Conservation (phyloP, 1,140 invertebrate species). For the Drosophila pruinosa region DNA sequence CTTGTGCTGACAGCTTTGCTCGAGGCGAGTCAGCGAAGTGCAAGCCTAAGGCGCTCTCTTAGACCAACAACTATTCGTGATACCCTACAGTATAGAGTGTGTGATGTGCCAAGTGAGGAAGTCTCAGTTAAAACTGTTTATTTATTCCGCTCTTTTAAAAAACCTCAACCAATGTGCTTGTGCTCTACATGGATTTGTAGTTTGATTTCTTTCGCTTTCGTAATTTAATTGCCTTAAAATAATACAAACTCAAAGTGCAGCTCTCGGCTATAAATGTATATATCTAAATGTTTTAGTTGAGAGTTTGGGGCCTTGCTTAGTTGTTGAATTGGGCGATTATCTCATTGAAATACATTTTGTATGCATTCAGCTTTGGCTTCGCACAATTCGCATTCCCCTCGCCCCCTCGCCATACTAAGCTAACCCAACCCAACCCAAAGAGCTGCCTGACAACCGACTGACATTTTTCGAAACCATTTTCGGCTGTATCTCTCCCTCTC, state of each 20-base stretch:
- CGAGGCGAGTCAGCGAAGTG: no score
- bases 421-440: background rate
- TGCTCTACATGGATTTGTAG: no score
- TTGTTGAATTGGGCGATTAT: constrained; percentile 51
- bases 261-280: background rate
- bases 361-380: constrained; percentile 54
- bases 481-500: background rate
- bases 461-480: constrained; percentile 14
- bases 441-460: constrained; percentile 16
- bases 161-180: no score
- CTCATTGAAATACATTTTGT: constrained; percentile 70
- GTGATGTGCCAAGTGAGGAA: no score
- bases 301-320: constrained; percentile 14
- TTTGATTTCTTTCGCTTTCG: background rate
- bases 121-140: no score
- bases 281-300: background rate
- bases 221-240: no score
- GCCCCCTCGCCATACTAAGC: background rate
- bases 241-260: background rate
- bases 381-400: background rate
- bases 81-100: no score
- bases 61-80: no score
- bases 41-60: no score
- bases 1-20: no score
- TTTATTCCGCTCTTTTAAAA: no score